Percentiles rank a stretch among this genome's conserved stretches.
phyloP scores from a whole-genome alignment of 1,140 invertebrate genomes.

The Lordiphosa collinella region DNA sequence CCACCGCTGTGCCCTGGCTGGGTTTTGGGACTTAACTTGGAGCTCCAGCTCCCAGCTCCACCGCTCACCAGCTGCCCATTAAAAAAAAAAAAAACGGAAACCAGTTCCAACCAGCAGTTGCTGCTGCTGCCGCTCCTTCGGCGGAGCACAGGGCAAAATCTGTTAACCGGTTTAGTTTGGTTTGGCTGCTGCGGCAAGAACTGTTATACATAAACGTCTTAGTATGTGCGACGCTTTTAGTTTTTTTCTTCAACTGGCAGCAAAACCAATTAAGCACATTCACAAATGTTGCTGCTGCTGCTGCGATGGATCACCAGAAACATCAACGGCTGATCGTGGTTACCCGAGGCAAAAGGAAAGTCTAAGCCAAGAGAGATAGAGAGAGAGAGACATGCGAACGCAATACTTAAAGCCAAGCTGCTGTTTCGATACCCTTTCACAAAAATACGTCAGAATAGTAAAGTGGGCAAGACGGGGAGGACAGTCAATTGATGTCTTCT shows the following conservation, averaged over 20 bases:
- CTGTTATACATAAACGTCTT: constrained; percentile 36
- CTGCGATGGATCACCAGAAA: constrained; percentile 7
- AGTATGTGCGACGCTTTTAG: constrained; percentile 6
- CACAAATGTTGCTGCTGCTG: constrained; percentile 14
- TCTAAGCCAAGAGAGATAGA: neutral
- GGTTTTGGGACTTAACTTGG: neutral
- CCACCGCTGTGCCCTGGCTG: neutral
- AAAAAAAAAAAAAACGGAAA: constrained; percentile 28
- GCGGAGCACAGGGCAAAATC: constrained; percentile 27
- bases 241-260: constrained; percentile 2
- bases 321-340: constrained; percentile 3
- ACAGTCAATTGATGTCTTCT: too few species aligned
- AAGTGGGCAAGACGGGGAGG: too few species aligned
- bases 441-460: too few species aligned
- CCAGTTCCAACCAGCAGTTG: constrained; percentile 29
- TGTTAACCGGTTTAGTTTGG: constrained; percentile 44
- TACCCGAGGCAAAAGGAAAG: constrained; percentile 31
- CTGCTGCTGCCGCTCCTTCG: neutral
- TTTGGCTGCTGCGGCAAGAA: constrained; percentile 19
- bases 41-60: neutral
- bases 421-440: too few species aligned
- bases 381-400: neutral
- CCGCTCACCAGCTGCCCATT: constrained; percentile 36
- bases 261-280: constrained; percentile 38
- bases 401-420: neutral